These are phyloP conservation scores for Osmerus eperlanus DNA, from an alignment of 2,113 vertebrate species.

Conservation along the genomic window DNA sequence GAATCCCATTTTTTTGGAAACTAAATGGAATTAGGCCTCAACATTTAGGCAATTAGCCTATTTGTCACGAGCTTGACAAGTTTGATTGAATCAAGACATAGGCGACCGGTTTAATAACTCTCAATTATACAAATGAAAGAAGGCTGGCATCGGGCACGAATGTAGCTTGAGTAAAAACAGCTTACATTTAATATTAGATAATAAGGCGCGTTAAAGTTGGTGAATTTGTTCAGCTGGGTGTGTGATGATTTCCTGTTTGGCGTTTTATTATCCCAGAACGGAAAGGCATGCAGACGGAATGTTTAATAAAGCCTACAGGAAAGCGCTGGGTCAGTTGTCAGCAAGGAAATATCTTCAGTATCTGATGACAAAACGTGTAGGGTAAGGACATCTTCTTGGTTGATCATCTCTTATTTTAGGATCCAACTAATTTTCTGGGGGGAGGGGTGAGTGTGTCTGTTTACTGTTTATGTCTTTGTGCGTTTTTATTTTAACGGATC, in stretches of 20 bases:
- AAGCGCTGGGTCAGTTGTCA: slow-evolving; percentile 87
- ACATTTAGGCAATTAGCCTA: not conserved
- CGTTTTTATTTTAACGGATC: slow-evolving; percentile 26
- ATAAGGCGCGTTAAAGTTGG: slow-evolving; percentile 22
- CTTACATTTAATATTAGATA: not conserved
- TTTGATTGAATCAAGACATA: not conserved
- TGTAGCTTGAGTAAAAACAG: not conserved
- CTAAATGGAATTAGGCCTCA: slow-evolving; percentile 6
- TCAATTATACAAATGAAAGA: too few species aligned
- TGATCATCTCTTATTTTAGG: slow-evolving; percentile 34
- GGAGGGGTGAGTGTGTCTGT: slow-evolving; percentile 2
- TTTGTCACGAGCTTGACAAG: not conserved
- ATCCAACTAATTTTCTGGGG: slow-evolving; percentile 1
- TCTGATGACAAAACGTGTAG: slow-evolving; percentile 86
- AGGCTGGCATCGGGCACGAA: not conserved
- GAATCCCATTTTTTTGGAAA: slow-evolving; percentile 30
- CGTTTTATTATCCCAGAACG: slow-evolving; percentile 72
- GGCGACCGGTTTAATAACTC: not conserved
- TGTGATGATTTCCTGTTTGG: slow-evolving; percentile 67
- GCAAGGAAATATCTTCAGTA: slow-evolving; percentile 91
- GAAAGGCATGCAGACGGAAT: slow-evolving; percentile 87
- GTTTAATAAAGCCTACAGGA: slow-evolving; percentile 94
- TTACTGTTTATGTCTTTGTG: slow-evolving; percentile 26
- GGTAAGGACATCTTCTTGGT: slow-evolving; percentile 79
- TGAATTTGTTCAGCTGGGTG: slow-evolving; percentile 35